These are phyloP conservation scores for Elephas maximus DNA, from an alignment of 2,113 vertebrate species.

Conservation along the genomic window DNA sequence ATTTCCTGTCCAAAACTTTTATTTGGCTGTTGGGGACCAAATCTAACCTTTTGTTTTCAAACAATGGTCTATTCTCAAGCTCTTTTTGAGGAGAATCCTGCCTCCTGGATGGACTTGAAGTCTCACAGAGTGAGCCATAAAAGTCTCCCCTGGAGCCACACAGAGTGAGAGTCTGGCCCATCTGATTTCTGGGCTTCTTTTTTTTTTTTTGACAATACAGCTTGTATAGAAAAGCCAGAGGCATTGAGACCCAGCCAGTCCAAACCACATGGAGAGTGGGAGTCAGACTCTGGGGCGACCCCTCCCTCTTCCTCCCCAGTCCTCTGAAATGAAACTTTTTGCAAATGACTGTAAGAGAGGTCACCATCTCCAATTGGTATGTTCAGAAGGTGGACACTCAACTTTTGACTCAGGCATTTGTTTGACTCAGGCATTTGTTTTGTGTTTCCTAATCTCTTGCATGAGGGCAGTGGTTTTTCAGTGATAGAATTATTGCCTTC, in stretches of 20 bases:
- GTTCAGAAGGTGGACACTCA: neutral
- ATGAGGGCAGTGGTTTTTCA: neutral
- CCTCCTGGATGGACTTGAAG: neutral
- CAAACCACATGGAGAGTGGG: neutral
- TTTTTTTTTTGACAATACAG: neutral
- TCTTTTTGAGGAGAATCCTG: conserved; percentile 32
- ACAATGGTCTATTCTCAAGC: conserved; percentile 62
- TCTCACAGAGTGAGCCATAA: neutral
- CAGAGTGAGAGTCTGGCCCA: neutral
- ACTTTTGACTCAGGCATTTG: neutral
- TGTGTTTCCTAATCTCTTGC: neutral
- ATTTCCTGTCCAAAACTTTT: conserved; percentile 60
- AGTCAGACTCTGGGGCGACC: neutral
- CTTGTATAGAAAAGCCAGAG: neutral
- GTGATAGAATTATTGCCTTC: neutral
- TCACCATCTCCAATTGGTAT: neutral
- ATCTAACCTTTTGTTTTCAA: conserved; percentile 57
- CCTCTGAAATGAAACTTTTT: neutral
- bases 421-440: neutral
- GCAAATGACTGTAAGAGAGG: neutral
- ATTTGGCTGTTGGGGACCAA: conserved; percentile 24
- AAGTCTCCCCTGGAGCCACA: neutral
- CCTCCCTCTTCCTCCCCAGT: neutral
- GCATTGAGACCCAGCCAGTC: neutral
- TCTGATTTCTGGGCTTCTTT: neutral